Conservation (phyloP, 2,888 invertebrate species). For the Metallyticus violacea region DNA sequence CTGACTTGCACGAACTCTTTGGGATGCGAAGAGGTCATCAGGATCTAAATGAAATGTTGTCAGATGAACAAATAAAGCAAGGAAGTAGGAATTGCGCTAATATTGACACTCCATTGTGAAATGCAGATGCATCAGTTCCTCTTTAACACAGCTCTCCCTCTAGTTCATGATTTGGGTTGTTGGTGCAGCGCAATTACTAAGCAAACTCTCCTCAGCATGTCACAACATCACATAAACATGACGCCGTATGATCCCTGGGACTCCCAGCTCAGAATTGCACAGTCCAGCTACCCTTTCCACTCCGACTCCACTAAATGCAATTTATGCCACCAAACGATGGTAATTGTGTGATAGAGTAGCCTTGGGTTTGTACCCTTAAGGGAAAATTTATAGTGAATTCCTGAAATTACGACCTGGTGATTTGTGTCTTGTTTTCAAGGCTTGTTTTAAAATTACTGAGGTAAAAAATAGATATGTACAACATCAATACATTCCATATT, state of each 20-base stretch:
- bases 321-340: not conserved
- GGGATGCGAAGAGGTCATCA: too few species aligned
- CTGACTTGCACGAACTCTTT: too few species aligned
- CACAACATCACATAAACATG: not conserved
- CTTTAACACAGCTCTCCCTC: not conserved
- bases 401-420: not conserved
- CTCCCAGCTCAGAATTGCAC: not conserved
- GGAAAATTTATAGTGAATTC: too few species aligned
- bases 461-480: too few species aligned
- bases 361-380: not conserved
- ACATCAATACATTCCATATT: too few species aligned
- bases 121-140: not conserved
- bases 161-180: not conserved
- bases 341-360: not conserved
- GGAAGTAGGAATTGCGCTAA: not conserved
- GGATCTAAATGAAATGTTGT: too few species aligned
- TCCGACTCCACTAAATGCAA: not conserved
- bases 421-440: not conserved
- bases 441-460: not conserved
- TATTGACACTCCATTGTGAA: not conserved
- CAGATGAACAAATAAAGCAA: too few species aligned
- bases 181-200: not conserved
- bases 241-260: not conserved
- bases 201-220: not conserved
- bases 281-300: too few species aligned